These are phyloP conservation scores for Frankliniella intonsa DNA, from an alignment of 2,888 invertebrate species.

Conservation along the genomic window DNA sequence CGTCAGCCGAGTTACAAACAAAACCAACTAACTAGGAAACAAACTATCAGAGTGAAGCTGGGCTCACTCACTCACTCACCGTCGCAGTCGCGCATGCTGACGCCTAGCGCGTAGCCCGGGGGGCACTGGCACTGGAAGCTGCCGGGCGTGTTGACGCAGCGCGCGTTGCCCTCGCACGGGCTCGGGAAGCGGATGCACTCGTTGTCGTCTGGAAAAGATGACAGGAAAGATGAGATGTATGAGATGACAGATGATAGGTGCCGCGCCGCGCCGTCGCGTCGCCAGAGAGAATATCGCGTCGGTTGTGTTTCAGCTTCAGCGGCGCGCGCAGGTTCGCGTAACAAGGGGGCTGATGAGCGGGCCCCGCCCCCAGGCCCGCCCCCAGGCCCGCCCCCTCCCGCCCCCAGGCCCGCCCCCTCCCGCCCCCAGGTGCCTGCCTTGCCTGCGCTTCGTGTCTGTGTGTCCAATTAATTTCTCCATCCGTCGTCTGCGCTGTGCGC, in stretches of 20 bases:
- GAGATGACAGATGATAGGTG: too few relatives aligned
- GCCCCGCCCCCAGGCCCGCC: background rate
- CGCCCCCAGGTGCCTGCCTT: background rate
- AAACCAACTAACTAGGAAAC: too few relatives aligned
- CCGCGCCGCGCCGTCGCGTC: too few relatives aligned
- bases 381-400: background rate
- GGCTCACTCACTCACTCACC: too few relatives aligned
- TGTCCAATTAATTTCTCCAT: background rate
- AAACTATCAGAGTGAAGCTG: too few relatives aligned
- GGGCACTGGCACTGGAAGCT: slow-evolving; percentile 70
- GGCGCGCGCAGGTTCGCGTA: too few relatives aligned
- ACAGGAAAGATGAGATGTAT: background rate
- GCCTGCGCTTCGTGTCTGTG: background rate
- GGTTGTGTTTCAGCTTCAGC: too few relatives aligned
- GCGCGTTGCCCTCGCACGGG: slow-evolving; percentile 67
- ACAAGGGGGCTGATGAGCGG: too few relatives aligned
- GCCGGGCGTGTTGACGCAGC: slow-evolving; percentile 74
- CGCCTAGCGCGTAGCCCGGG: slow-evolving; percentile 59
- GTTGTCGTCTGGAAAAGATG: slow-evolving; percentile 57
- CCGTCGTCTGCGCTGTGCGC: background rate
- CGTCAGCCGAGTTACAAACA: too few relatives aligned
- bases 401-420: background rate
- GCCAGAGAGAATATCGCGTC: too few relatives aligned
- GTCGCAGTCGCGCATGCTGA: slow-evolving; percentile 49
- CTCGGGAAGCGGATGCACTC: slow-evolving; percentile 64